These are phyloP conservation scores for Acanthis flammea DNA, from an alignment of 2,797 vertebrate genomes.

Conservation along the genomic window DNA sequence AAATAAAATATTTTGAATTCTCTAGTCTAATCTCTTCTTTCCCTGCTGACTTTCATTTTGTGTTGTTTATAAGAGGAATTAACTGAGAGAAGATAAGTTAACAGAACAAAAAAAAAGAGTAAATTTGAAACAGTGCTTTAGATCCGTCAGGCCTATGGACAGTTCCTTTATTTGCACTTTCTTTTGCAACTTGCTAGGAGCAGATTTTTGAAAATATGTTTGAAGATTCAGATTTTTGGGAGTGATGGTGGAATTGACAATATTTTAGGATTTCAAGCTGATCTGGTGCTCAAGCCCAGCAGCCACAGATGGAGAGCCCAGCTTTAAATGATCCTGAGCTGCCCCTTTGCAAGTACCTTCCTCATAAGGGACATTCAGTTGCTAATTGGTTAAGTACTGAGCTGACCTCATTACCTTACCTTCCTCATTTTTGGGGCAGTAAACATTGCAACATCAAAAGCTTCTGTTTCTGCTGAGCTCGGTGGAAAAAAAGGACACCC, in stretches of 20 bases:
- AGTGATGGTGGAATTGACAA: background rate
- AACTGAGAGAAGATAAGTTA: background rate
- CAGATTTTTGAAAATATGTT: background rate
- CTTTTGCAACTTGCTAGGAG: background rate
- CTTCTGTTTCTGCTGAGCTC: conserved; percentile 13
- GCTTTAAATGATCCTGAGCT: background rate
- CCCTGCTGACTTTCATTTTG: background rate
- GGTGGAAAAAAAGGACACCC: background rate
- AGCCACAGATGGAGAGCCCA: background rate
- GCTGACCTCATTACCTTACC: conserved; percentile 7
- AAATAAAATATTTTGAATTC: conserved; percentile 53
- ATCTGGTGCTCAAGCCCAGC: background rate
- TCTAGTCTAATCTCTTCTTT: conserved; percentile 11
- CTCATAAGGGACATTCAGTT: background rate
- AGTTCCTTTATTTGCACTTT: background rate
- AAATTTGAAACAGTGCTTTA: background rate
- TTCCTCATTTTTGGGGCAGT: conserved; percentile 22
- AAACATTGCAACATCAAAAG: conserved; percentile 7
- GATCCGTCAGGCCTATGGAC: background rate
- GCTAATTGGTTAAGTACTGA: background rate
- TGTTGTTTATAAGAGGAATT: background rate
- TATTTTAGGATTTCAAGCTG: background rate
- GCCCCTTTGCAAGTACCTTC: background rate
- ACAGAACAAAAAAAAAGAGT: background rate
- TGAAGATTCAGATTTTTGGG: background rate